Conservation (phyloP, 2,888 invertebrate species). For the Athripsodes cinereus region DNA sequence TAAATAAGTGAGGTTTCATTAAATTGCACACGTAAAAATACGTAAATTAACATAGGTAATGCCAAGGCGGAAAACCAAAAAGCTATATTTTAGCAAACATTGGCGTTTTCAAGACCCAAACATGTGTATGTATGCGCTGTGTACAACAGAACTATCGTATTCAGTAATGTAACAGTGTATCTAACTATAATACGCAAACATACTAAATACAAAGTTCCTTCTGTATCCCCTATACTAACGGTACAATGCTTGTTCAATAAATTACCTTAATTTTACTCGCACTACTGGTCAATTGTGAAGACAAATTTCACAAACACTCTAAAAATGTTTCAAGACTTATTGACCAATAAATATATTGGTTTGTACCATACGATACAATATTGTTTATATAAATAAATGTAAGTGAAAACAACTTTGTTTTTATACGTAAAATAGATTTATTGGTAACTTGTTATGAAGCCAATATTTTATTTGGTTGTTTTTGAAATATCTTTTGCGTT, state of each 20-base stretch:
- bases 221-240: too few species aligned
- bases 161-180: neutral
- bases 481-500: too few species aligned
- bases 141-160: neutral
- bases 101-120: slow-evolving; percentile 15
- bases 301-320: neutral
- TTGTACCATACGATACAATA: neutral
- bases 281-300: slow-evolving; percentile 1
- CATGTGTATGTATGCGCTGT: neutral
- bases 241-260: neutral
- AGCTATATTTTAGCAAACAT: slow-evolving; percentile 23
- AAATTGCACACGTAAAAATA: neutral
- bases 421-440: too few species aligned
- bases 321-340: neutral
- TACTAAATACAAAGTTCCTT: neutral
- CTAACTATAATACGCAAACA: neutral
- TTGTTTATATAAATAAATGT: too few species aligned
- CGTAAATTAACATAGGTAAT: neutral
- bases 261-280: slow-evolving; percentile 1
- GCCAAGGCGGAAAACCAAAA: slow-evolving; percentile 7
- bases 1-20: neutral
- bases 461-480: too few species aligned
- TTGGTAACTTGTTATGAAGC: too few species aligned
- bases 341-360: neutral
- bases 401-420: too few species aligned